A percentile compares a stretch with the other conserved stretches of the same genome.
These are phyloP conservation scores for Drosophila busckii DNA, from an alignment of 1,140 invertebrate genomes.

Conservation along the genomic window DNA sequence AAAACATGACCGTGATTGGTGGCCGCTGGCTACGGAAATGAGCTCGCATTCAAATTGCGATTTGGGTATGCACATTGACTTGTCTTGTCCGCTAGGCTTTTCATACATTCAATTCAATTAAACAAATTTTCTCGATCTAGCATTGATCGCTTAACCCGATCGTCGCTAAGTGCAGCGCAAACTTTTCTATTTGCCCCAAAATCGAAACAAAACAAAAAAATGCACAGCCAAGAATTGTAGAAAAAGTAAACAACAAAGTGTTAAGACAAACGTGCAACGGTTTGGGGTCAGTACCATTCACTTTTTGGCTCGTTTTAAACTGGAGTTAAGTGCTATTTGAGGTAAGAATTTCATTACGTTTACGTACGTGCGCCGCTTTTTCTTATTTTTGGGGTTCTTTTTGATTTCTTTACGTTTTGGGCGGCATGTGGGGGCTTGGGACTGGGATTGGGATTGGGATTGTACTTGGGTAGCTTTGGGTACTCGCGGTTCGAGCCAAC, in stretches of 20 bases:
- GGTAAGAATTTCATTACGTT: slow-evolving; percentile 75
- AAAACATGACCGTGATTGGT: slow-evolving; percentile 57
- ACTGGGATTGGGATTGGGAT: too few species aligned
- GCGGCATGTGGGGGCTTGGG: not conserved
- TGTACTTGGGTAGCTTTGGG: slow-evolving; percentile 5
- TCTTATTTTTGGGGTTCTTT: slow-evolving; percentile 35
- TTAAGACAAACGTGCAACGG: slow-evolving; percentile 75
- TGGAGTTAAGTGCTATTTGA: slow-evolving; percentile 76
- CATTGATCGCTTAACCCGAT: slow-evolving; percentile 45
- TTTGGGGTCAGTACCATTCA: slow-evolving; percentile 76
- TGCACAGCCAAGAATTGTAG: slow-evolving; percentile 43
- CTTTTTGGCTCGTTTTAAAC: slow-evolving; percentile 76
- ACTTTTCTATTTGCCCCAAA: slow-evolving; percentile 68
- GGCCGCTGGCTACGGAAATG: slow-evolving; percentile 35
- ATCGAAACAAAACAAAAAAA: slow-evolving; percentile 23
- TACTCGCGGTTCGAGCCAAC: slow-evolving; percentile 37
- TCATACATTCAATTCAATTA: slow-evolving; percentile 71
- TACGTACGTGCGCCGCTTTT: slow-evolving; percentile 62
- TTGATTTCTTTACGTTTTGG: slow-evolving; percentile 23
- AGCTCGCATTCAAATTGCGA: slow-evolving; percentile 66
- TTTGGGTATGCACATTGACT: slow-evolving; percentile 63
- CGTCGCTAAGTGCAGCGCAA: slow-evolving; percentile 30
- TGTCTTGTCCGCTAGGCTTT: slow-evolving; percentile 25
- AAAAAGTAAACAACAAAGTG: slow-evolving; percentile 72
- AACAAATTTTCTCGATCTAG: slow-evolving; percentile 65